These are phyloP conservation scores for Silurus asotus DNA, from an alignment of 2,113 vertebrate genomes.

Conservation along the genomic window DNA sequence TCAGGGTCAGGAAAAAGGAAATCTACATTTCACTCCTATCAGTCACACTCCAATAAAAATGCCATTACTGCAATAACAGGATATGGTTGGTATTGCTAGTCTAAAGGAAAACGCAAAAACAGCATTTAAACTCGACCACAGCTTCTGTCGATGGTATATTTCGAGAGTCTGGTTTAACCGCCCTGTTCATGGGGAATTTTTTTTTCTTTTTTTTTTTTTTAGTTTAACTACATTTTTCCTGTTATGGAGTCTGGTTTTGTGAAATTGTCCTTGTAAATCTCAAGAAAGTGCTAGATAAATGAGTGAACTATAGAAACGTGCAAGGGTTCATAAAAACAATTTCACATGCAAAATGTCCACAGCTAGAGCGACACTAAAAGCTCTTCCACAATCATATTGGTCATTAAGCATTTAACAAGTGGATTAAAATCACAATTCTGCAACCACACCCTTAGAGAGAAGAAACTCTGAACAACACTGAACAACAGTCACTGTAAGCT, in stretches of 20 bases:
- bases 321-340: conserved; percentile 44
- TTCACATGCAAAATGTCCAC: conserved; percentile 49
- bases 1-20: conserved; percentile 36
- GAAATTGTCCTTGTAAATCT: conserved; percentile 67
- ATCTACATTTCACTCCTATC: conserved; percentile 49
- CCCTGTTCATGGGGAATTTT: conserved; percentile 68
- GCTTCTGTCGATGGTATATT: conserved; percentile 68
- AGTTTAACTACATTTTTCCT: conserved; percentile 57
- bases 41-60: conserved; percentile 69
- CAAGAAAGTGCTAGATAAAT: conserved; percentile 68
- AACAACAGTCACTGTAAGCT: conserved; percentile 5
- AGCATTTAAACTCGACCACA: conserved; percentile 66
- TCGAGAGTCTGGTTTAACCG: conserved; percentile 55
- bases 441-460: conserved; percentile 49
- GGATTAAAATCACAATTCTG: conserved; percentile 51
- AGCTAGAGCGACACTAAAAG: conserved; percentile 35
- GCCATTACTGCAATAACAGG: conserved; percentile 75
- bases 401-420: conserved; percentile 57
- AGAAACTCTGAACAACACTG: conserved; percentile 43
- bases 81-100: conserved; percentile 74
- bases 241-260: conserved; percentile 60
- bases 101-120: conserved; percentile 72
- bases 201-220: conserved; percentile 34
- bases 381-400: conserved; percentile 27
- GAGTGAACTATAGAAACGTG: conserved; percentile 61